Conservation (phyloP, 2,888 invertebrate genomes). For the Halictus quadricinctus region DNA sequence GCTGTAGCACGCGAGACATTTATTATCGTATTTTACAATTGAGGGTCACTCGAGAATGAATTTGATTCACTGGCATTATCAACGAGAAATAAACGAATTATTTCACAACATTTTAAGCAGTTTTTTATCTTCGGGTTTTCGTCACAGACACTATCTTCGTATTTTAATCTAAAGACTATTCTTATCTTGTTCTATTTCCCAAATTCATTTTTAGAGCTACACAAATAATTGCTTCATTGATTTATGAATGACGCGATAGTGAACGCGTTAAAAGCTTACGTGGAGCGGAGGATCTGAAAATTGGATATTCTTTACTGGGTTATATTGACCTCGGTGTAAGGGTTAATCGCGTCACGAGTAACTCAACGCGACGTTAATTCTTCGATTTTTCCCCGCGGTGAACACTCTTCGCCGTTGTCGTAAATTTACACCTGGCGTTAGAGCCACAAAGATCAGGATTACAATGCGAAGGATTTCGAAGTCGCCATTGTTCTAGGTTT, state of each 20-base stretch:
- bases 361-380: background rate
- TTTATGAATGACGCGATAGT: background rate
- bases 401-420: background rate
- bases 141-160: too few species aligned
- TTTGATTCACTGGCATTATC: too few species aligned
- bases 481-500: background rate
- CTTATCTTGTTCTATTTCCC: too few species aligned
- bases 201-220: too few species aligned
- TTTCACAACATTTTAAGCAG: too few species aligned
- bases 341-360: background rate
- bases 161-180: too few species aligned
- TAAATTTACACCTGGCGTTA: background rate
- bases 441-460: background rate
- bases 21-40: too few species aligned
- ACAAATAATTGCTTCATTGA: background rate
- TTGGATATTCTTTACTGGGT: background rate
- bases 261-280: background rate
- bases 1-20: too few species aligned
- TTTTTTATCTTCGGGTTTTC: too few species aligned
- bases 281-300: background rate
- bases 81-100: too few species aligned
- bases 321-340: background rate
- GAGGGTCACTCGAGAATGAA: too few species aligned
- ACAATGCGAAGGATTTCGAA: background rate
- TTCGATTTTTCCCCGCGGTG: background rate